Base-by-base conservation (phyloP, 2,797 vertebrate genomes). In the Acridotheres tristis region DNA sequence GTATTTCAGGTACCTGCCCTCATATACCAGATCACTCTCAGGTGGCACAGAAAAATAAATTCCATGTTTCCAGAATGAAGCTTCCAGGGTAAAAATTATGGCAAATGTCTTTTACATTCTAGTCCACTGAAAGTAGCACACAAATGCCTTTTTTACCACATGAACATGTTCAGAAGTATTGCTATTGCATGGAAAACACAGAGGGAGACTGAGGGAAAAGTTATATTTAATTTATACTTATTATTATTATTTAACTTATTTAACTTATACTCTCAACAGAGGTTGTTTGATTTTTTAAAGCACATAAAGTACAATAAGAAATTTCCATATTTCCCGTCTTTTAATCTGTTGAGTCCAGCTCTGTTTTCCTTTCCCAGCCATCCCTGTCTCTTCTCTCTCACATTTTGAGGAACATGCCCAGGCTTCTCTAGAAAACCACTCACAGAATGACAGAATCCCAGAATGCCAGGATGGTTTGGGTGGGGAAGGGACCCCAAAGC, bases 361-460 rank as follows among this genome's bases (percentile, higher is more conserved):
- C 8, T 58, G 21, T 16, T 71, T 38, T 61, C 32, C 42, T 77
- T 53, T 17, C 34, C 20, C 50, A 77, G 38, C 17, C 77, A 42
- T 18, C 18, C 16, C 50, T 36, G 32, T 61, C 45, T 61, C 34
- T 40, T 40, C 29, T 59, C 30, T n/a, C 18, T 43, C 34, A 26
- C 8, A n/a, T 8, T 32, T 13, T 21, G 18, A 59, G 27, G 45
- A 76, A 59, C 1, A 3, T 10, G 12, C 45, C 54, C 47, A 3
- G 25, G 6, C 27, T 77, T 61, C n/a, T 32, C 25, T 57, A n/a
- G 42, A 18, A 67, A 82, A 27, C 21, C 12, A 2, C 59, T 72
- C 27, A 38, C 1, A 43, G 7, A 13, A 26, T 16, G 21, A 5
- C 1, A 1, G 27, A 15, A 26, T 10, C 20, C 3, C 1, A 1